Evolutionary conservation across 2,888 invertebrate genomes (phyloP), one percentile per base, ranked within the genome.

Genomic region (Taphrorychus bicolor): DNA sequence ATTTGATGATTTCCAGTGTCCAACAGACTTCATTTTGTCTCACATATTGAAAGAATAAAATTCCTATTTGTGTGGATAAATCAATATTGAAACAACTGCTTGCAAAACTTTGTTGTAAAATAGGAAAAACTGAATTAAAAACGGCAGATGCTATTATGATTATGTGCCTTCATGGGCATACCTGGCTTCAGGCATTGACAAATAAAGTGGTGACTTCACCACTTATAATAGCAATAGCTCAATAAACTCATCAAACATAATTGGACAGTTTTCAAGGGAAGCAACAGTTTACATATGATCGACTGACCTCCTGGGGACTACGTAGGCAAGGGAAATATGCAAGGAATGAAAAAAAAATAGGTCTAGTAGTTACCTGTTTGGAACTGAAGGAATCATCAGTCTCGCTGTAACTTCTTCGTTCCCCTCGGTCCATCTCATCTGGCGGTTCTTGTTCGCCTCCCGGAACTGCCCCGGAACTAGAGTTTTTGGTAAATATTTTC

Each of bases 341-440:
- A 32, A 32, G 11, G 11, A 32, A 32, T 32, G 11, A 32, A 11
- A 7, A 32, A 11, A 32, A 32, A 32, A 32, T 32, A 11, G 11
- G 11, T 32, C 32, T 32, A 32, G 32, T 7, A 21, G 5, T 85
- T 86, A 88, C 88, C 87, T 88, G 88, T 86, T 87, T 87, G 74
- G 87, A 87, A 79, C 87, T 87, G 83, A 87, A 85, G 78, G 84
- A 84, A 81, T 88, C 88, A 83, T 88, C 87, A 86, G 87, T 86
- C 83, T 87, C 88, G 82, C 82, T 82, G 80, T 84, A 83, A 71
- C 49, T 57, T 57, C 48, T 63, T 45, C 69, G 64, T 69, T 79
- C 78, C 68, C 76, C 76, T 72, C 78, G 80, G 77, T 81, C 81
- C 80, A 80, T 80, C 70, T 72, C 73, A 61, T 71, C 62, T 62